These are phyloP conservation scores for Momotus momota DNA, from an alignment of 2,797 vertebrate species.

Conservation along the genomic window DNA sequence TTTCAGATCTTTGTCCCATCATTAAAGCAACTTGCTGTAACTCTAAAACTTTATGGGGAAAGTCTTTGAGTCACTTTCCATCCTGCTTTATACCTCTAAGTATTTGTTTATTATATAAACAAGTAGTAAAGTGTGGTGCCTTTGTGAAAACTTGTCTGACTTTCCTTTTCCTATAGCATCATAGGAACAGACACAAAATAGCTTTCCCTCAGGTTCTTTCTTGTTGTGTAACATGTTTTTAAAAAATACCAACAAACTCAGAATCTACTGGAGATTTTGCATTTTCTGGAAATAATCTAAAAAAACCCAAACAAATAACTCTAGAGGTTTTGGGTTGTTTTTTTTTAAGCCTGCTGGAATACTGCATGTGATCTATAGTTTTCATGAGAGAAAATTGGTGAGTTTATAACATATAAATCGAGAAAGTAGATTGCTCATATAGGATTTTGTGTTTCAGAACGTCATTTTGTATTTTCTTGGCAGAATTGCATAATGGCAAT, in stretches of 20 bases:
- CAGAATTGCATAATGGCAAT: neutral
- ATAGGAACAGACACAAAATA: neutral
- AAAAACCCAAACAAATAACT: neutral
- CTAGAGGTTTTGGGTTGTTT: neutral
- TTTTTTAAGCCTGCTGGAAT: neutral
- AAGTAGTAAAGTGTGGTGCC: neutral
- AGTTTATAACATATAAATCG: neutral
- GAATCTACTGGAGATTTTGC: neutral
- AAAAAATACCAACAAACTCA: neutral
- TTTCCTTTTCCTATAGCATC: accelerated
- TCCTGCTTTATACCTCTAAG: neutral
- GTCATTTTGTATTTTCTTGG: neutral
- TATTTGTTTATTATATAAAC: neutral
- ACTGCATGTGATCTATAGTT: neutral
- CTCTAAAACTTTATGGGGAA: neutral
- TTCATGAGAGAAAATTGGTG: neutral
- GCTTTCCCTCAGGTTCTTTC: neutral
- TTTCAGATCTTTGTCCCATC: neutral
- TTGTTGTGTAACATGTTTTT: neutral
- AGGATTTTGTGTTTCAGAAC: neutral
- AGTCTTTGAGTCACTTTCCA: neutral
- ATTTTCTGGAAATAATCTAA: neutral
- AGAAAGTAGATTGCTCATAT: neutral
- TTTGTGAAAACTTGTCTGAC: neutral
- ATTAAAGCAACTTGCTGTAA: neutral